These are phyloP conservation scores for Busseola fusca DNA, from an alignment of 2,888 invertebrate genomes.

Conservation along the genomic window DNA sequence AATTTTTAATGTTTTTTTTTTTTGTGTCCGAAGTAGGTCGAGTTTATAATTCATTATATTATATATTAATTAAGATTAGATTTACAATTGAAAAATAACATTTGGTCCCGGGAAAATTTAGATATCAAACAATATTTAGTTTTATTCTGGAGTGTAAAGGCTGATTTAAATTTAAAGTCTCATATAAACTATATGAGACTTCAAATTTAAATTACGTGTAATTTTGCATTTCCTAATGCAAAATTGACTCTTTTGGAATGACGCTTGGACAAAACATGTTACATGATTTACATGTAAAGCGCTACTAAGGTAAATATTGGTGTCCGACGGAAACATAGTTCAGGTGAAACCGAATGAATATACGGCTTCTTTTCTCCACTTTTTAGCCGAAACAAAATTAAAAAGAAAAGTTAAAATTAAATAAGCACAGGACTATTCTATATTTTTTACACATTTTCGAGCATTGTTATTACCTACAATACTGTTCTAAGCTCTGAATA, in stretches of 20 bases:
- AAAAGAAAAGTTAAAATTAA: background rate
- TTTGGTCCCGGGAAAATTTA: background rate
- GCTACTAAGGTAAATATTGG: background rate
- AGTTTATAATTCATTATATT: background rate
- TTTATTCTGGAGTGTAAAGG: background rate
- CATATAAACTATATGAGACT: background rate
- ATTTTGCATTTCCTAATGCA: background rate
- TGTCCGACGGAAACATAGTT: slow-evolving; percentile 5
- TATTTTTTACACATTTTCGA: too few species aligned
- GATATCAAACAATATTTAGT: background rate
- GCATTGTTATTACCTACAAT: too few species aligned
- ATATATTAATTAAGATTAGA: background rate
- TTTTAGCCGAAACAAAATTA: background rate
- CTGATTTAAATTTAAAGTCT: background rate
- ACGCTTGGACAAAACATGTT: background rate
- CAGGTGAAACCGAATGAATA: background rate
- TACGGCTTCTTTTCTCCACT: background rate
- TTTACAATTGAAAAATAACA: too few species aligned
- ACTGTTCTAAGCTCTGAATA: too few species aligned
- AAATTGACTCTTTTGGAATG: too few species aligned
- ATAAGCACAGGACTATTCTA: too few species aligned
- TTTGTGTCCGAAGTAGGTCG: background rate
- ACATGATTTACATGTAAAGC: background rate
- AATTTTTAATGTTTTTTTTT: background rate
- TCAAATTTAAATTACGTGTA: background rate